Base-by-base conservation (phyloP, 2,797 vertebrate genomes). In the Phoxinus dragarum region DNA sequence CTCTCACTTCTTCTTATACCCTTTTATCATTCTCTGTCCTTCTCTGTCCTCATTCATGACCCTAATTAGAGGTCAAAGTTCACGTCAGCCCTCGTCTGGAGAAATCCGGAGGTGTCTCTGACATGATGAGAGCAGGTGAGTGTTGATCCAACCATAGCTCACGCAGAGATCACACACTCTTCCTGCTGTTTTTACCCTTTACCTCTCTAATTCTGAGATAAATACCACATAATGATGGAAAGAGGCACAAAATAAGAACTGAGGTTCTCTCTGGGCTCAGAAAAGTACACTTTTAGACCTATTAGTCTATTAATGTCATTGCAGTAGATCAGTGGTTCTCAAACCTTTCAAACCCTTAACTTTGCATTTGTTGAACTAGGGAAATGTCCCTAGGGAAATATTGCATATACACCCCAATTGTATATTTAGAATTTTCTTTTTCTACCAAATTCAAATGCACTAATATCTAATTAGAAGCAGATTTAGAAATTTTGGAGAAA, bases 111-210 rank as follows among this genome's bases (percentile, higher is more conserved):
- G 90, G 90, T 87, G 89, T 86, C 90, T 90, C 87, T 89, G 91
- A 92, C 87, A 90, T 91, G 91, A 90, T 91, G 88, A 91, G 88
- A 91, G 88, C 91, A 89, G 92, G 92, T 92, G 91, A 92, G 92
- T 90, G 83, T 86, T 84, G 77, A 73, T 84, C 80, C 42, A 49
- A n/a, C 78, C 76, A 71, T 86, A 73, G 81, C 83, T 86, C 34
- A 82, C 49, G 14, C 74, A 79, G 42, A 86, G 75, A 86, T 83
- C 82, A 76, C 61, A 84, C 61, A 64, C 54, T 74, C 85, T 74
- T 47, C n/a, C 64, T 56, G 38, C 40, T 49, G 38, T 71, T 68
- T 49, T 80, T 71, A 44, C 44, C 6, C 21, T 59, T 47, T 31
- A 34, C 27, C 38, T 21, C 36, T 21, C 40, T 61, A 61, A 42